These are phyloP conservation scores for Eunapius fragilis DNA, from an alignment of 37 sponge, comb jelly and placozoan species.

Conservation along the genomic window DNA sequence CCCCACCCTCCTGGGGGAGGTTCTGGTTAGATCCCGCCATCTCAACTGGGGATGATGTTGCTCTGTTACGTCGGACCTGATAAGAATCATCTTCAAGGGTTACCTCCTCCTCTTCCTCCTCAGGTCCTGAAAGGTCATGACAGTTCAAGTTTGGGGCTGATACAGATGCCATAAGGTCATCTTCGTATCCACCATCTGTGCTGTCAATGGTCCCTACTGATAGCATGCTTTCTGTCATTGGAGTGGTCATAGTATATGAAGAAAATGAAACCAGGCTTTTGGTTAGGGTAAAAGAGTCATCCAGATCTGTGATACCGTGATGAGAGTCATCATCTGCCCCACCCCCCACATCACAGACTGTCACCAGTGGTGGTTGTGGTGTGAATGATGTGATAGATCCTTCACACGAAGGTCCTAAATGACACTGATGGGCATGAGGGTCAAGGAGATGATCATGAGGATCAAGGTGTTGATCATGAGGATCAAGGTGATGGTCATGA, in stretches of 20 bases:
- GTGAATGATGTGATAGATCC: too few relatives aligned
- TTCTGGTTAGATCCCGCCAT: background rate
- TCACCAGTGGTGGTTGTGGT: background rate
- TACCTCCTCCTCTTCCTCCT: background rate
- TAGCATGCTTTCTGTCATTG: background rate
- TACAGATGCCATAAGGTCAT: background rate
- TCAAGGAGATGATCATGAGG: too few relatives aligned
- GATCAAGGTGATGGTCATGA: too few relatives aligned
- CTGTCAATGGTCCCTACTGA: background rate
- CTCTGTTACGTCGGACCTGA: background rate
- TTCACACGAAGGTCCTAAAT: too few relatives aligned
- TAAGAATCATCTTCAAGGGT: background rate
- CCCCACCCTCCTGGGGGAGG: background rate
- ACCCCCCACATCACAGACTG: background rate
- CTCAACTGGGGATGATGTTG: background rate
- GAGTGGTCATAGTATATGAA: background rate
- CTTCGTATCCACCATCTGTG: background rate
- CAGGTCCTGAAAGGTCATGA: background rate
- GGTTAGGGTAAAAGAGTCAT: background rate
- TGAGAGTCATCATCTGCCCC: background rate
- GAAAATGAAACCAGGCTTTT: background rate
- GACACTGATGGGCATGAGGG: too few relatives aligned
- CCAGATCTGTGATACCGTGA: background rate
- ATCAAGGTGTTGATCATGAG: too few relatives aligned
- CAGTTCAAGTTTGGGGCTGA: background rate